Evolutionary conservation across 2,797 vertebrate genomes (phyloP).

Genomic region (Psittacula derbiana): DNA sequence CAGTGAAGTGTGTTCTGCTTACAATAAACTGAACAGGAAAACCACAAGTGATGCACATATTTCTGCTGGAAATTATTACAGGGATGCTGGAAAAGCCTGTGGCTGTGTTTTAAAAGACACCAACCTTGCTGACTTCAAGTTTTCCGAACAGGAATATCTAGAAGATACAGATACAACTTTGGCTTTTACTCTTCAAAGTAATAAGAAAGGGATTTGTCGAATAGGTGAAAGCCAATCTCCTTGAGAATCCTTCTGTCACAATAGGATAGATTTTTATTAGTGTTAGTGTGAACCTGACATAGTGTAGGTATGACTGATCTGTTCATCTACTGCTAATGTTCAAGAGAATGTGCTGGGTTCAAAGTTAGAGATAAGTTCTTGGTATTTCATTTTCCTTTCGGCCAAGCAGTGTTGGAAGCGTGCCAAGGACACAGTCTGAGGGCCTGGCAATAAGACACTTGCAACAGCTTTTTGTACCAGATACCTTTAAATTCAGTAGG

Average conservation of each 20-base stretch:
- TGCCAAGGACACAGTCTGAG: constrained; percentile 28
- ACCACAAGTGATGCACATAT: neutral
- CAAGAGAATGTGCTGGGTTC: constrained; percentile 6
- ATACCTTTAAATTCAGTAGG: neutral
- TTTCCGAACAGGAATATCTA: neutral
- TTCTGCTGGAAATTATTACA: neutral
- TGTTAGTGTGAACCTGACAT: constrained; percentile 1
- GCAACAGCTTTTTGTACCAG: neutral
- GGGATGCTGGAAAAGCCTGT: neutral
- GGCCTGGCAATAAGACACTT: neutral
- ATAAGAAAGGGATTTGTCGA: neutral
- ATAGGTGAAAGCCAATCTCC: constrained; percentile 21
- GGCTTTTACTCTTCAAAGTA: neutral
- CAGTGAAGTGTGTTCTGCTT: neutral
- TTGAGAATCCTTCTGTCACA: constrained; percentile 40
- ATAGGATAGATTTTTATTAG: constrained; percentile 43
- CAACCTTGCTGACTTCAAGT: neutral
- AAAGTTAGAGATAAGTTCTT: constrained; percentile 20
- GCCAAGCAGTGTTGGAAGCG: neutral
- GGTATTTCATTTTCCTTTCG: constrained; percentile 28
- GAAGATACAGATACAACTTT: neutral
- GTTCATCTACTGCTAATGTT: constrained; percentile 34
- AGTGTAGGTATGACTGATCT: constrained; percentile 31
- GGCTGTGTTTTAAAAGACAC: neutral
- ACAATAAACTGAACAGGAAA: constrained; percentile 12